Conservation (phyloP, 2,797 vertebrate species). For the Galagoides demidoff region DNA sequence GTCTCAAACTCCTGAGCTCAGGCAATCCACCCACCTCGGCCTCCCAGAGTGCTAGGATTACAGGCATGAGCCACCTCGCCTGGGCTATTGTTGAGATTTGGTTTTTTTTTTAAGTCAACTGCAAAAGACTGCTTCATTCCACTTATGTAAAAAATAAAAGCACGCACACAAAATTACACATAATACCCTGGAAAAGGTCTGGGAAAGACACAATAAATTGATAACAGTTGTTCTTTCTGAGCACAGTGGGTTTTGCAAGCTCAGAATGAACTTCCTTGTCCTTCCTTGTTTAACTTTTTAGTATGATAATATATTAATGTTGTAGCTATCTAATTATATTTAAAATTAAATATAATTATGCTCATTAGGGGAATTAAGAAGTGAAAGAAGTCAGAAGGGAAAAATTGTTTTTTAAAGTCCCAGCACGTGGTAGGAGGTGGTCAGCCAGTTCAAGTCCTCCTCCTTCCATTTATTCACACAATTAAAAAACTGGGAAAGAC, state of each 20-base stretch:
- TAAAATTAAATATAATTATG: neutral
- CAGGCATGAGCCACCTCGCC: too few species aligned
- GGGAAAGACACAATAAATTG: neutral
- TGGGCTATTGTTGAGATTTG: too few species aligned
- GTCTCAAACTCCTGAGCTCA: too few species aligned
- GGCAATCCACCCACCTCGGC: too few species aligned
- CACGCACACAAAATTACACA: neutral
- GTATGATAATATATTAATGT: neutral
- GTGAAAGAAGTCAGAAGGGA: neutral
- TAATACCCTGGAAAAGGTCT: neutral
- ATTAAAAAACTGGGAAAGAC: neutral
- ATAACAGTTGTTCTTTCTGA: neutral
- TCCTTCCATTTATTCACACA: neutral
- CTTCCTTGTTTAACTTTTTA: neutral
- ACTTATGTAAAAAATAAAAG: slow-evolving; percentile 27
- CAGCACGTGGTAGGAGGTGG: neutral
- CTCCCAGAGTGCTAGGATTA: too few species aligned
- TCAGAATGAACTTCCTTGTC: neutral
- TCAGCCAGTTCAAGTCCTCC: neutral
- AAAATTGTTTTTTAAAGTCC: neutral
- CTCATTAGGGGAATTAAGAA: neutral
- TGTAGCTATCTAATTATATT: neutral
- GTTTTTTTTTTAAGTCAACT: neutral
- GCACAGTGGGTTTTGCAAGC: neutral
- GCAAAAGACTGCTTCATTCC: neutral